Evolutionary conservation across 2,888 invertebrate genomes (phyloP), one percentile per base, ranked within the genome.

Genomic region (Amaurobius ferox): DNA sequence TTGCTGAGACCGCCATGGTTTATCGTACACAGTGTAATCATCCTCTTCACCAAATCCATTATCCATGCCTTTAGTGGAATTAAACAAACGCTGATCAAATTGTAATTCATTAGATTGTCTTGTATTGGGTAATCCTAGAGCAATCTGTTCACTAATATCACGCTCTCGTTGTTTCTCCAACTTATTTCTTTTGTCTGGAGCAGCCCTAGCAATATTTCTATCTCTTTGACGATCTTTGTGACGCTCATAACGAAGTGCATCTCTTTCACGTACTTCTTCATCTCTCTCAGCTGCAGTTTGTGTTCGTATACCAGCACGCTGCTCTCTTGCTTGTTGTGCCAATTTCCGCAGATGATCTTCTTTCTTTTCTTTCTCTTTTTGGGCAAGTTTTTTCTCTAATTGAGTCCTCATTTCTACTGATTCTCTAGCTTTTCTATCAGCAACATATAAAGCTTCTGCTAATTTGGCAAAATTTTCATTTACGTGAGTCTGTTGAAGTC

Each of bases 401-500:
- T 98, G 97, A 0, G 98, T 97, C 32, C 99, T 93, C 89, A 97
- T 97, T 91, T 99, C 99, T 0, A 99, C 99, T 0, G 98, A 98
- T 91, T 99, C 99, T 66, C 99, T 93, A 0, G 99, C 98, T 92
- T 99, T 99, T 90, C 96, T 93, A 91, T 99, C 99, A 0, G 99
- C 99, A 89, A 99, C 98, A 91, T 98, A 99, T 71, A 99, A 92
- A 0, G 99, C 97, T 91, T 99, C 99, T 0, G 99, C 97, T 79
- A 99, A 93, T 91, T 99, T 99, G 0, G 99, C 98, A 92, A 99
- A 99, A 92, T 99, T 99, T 91, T 99, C 99, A 91, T 99, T 99
- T 80, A 99, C 98, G 91, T 99, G 99, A 1, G 97, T 95, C 90
- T 97, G 97, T 90, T 99, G 99, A 0, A 99, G 92, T 0, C 99